These are phyloP conservation scores for Tympanoctomys barrerae DNA, from an alignment of 2,797 vertebrate species.

Conservation along the genomic window DNA sequence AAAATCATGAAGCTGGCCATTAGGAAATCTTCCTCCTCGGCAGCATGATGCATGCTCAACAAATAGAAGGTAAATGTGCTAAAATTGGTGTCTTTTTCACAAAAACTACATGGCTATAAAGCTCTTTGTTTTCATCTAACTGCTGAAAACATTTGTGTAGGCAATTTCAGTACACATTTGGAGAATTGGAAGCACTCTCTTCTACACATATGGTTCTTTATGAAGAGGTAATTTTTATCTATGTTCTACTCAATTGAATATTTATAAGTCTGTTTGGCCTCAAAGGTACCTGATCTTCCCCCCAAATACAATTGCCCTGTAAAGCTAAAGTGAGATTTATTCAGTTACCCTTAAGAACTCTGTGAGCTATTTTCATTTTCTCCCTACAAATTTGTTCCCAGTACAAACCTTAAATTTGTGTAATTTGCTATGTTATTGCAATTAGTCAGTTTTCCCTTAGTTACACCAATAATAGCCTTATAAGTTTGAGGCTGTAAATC, in stretches of 20 bases:
- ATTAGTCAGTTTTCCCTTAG: slow-evolving; percentile 84
- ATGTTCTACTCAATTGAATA: slow-evolving; percentile 78
- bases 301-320: slow-evolving; percentile 68
- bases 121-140: slow-evolving; percentile 68
- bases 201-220: slow-evolving; percentile 79
- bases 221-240: slow-evolving; percentile 85
- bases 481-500: slow-evolving; percentile 88
- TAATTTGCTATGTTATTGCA: slow-evolving; percentile 86
- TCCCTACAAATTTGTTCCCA: slow-evolving; percentile 80
- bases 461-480: slow-evolving; percentile 85
- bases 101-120: slow-evolving; percentile 66
- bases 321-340: slow-evolving; percentile 85
- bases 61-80: slow-evolving; percentile 72
- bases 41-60: slow-evolving; percentile 57
- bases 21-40: slow-evolving; percentile 67
- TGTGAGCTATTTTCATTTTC: slow-evolving; percentile 82
- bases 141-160: slow-evolving; percentile 76
- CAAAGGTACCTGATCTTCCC: slow-evolving; percentile 71
- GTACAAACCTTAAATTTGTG: slow-evolving; percentile 83
- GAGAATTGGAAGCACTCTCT: slow-evolving; percentile 80
- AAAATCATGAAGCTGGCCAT: slow-evolving; percentile 72
- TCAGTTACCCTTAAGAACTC: slow-evolving; percentile 84
- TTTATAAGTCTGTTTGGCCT: slow-evolving; percentile 83
- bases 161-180: slow-evolving; percentile 81
- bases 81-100: slow-evolving; percentile 50